phyloP scores from a whole-genome alignment of 2,113 vertebrate species.

The Probosciger aterrimus region DNA sequence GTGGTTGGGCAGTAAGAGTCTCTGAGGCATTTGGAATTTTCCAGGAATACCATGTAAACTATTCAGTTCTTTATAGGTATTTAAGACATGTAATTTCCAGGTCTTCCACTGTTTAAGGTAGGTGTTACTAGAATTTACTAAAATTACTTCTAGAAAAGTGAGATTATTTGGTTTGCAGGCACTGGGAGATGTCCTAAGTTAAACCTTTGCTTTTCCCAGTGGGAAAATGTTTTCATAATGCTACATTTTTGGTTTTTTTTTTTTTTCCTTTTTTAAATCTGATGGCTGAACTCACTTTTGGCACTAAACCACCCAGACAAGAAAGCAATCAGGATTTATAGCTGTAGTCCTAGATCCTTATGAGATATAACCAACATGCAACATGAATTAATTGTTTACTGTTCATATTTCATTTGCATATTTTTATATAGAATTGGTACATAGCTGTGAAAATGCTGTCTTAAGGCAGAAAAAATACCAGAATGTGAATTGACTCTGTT shows the following conservation, averaged over 20 bases:
- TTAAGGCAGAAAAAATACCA: not conserved
- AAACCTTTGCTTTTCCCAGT: not conserved
- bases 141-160: not conserved
- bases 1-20: not conserved
- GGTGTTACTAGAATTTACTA: not conserved
- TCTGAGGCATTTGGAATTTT: not conserved
- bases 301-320: not conserved
- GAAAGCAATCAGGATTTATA: not conserved
- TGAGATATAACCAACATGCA: not conserved
- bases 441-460: not conserved
- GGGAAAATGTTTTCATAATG: not conserved
- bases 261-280: not conserved
- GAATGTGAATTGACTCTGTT: not conserved
- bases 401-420: not conserved
- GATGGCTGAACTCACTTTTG: not conserved
- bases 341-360: not conserved
- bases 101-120: not conserved
- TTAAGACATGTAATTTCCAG: not conserved
- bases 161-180: not conserved
- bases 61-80: not conserved
- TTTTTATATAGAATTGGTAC: not conserved
- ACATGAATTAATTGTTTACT: not conserved
- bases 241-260: accelerated
- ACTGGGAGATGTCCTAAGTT: not conserved
- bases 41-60: not conserved